Conservation (phyloP, 2,888 invertebrate species). For the Amblyjoppa proteus region DNA sequence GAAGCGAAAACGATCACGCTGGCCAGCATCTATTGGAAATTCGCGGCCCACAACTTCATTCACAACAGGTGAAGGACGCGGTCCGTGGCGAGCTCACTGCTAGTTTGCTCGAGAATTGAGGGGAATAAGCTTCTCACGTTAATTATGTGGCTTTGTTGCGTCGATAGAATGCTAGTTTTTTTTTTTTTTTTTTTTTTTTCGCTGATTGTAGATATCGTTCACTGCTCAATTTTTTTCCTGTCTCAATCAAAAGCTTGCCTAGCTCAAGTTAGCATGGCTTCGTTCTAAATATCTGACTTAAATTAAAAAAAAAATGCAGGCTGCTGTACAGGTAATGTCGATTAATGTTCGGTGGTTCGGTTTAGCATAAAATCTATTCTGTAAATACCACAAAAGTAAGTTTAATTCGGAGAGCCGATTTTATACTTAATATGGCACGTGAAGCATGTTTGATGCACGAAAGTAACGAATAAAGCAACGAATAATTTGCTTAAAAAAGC, state of each 20-base stretch:
- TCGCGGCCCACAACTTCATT: constrained; percentile 80
- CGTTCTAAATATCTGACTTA: constrained; percentile 14
- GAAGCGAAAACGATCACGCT: constrained; percentile 77
- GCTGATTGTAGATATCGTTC: neutral
- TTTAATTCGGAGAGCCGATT: neutral
- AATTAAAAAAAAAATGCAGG: neutral
- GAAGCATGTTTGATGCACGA: neutral
- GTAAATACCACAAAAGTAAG: neutral
- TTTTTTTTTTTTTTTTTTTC: constrained; percentile 23
- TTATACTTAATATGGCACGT: neutral
- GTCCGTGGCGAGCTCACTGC: neutral
- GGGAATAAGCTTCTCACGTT: constrained; percentile 26
- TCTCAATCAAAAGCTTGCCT: neutral
- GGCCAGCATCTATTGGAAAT: constrained; percentile 80
- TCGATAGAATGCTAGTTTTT: constrained; percentile 10
- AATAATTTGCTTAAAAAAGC: no score
- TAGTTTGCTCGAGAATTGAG: neutral
- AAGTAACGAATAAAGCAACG: neutral
- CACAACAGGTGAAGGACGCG: constrained; percentile 71
- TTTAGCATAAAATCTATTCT: neutral
- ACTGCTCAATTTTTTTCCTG: constrained; percentile 17
- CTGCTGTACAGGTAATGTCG: neutral
- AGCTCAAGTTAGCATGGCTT: constrained; percentile 20
- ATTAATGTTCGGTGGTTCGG: neutral
- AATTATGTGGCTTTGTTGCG: constrained; percentile 17